A percentile compares a stretch with the other conserved stretches of the same genome.
These are phyloP conservation scores for Brevimyrus niger DNA, from an alignment of 2,113 vertebrate genomes.

Conservation along the genomic window DNA sequence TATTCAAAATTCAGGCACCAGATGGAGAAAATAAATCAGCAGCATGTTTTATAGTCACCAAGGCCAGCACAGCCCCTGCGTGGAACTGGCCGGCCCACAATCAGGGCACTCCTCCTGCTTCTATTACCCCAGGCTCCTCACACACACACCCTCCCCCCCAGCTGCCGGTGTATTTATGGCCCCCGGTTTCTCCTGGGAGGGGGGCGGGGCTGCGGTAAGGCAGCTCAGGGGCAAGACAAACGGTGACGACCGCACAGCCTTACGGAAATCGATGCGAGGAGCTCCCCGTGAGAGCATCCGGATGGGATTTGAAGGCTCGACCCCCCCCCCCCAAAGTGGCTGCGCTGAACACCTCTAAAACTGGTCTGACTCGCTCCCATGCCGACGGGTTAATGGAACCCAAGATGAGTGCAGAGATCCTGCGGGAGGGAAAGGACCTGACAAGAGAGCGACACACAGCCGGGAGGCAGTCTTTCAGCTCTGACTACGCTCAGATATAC, in stretches of 20 bases:
- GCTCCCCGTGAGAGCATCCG: slow-evolving; percentile 50
- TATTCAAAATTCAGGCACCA: slow-evolving; percentile 44
- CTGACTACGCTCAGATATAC: not conserved
- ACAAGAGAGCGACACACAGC: not conserved
- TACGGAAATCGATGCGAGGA: slow-evolving; percentile 52
- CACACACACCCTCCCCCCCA: not conserved
- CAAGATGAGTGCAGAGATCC: not conserved
- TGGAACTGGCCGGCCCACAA: not conserved
- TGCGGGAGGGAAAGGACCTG: not conserved
- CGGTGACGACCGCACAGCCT: slow-evolving; percentile 45
- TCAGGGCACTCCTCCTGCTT: not conserved
- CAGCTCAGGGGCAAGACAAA: slow-evolving; percentile 50
- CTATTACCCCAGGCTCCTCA: not conserved
- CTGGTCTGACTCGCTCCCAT: not conserved
- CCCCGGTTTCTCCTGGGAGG: slow-evolving; percentile 32
- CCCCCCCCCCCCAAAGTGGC: slow-evolving; percentile 15
- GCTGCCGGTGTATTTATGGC: slow-evolving; percentile 44
- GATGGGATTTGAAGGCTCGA: slow-evolving; percentile 18
- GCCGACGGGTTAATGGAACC: not conserved
- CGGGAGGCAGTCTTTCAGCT: not conserved
- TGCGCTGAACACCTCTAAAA: not conserved
- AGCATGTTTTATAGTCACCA: slow-evolving; percentile 11
- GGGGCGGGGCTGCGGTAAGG: slow-evolving; percentile 48
- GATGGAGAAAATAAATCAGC: slow-evolving; percentile 39
- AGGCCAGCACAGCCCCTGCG: not conserved